A percentile compares a stretch with the other conserved stretches of the same genome.
Evolutionary conservation across 2,113 vertebrate species (phyloP).

Genomic region (Ochotona princeps): DNA sequence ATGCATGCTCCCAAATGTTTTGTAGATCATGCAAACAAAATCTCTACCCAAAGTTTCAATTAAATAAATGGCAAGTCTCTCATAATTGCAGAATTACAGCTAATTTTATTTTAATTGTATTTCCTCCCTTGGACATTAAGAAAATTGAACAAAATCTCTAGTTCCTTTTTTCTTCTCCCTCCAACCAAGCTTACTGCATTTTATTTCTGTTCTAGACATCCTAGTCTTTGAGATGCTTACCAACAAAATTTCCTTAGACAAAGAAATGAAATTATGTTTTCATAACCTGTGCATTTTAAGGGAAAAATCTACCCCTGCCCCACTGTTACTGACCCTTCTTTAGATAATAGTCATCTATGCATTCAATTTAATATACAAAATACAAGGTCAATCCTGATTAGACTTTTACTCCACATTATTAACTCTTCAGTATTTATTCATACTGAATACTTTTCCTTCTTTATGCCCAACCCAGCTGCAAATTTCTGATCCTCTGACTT

Average conservation of each 20-base stretch:
- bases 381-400: not conserved
- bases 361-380: conserved; percentile 26
- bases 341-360: not conserved
- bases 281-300: not conserved
- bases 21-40: not conserved
- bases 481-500: not conserved
- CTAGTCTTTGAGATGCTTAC: not conserved
- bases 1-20: not conserved
- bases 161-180: not conserved
- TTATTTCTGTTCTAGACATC: not conserved
- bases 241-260: not conserved
- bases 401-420: not conserved
- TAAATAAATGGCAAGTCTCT: not conserved
- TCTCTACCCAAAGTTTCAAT: not conserved
- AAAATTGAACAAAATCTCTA: not conserved
- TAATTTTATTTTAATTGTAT: not conserved
- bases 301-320: no score
- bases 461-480: not conserved
- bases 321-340: not conserved
- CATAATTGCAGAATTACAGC: not conserved
- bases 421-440: conserved; percentile 8
- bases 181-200: not conserved
- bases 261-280: not conserved
- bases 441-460: not conserved
- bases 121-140: not conserved